These are phyloP conservation scores for Alca torda DNA, from an alignment of 2,797 vertebrate species.

Conservation along the genomic window DNA sequence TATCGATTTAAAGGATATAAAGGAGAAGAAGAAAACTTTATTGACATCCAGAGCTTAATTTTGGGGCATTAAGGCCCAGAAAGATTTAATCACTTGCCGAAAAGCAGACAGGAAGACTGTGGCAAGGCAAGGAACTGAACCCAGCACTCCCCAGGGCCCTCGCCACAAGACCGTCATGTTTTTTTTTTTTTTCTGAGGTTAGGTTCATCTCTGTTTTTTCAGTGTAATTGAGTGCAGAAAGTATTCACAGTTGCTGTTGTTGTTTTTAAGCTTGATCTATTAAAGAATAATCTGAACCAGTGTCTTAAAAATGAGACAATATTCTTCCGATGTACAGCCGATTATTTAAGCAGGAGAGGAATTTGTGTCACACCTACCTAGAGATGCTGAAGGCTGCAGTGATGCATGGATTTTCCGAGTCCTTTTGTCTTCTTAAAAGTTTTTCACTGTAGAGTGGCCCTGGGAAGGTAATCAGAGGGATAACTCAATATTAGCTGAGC, in stretches of 20 bases:
- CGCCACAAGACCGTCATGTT: neutral
- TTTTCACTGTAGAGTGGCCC: neutral
- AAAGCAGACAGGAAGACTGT: constrained; percentile 1
- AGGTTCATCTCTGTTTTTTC: neutral
- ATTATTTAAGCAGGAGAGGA: neutral
- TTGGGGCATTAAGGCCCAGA: neutral
- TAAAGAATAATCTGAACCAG: neutral
- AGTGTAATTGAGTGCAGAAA: constrained; percentile 3
- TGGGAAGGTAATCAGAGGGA: neutral
- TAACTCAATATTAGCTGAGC: neutral
- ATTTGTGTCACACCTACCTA: neutral
- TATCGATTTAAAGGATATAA: neutral
- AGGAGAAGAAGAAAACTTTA: neutral
- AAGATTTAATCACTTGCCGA: neutral
- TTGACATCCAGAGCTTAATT: neutral
- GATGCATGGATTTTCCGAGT: neutral
- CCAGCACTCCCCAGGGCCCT: neutral
- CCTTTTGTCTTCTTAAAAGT: neutral
- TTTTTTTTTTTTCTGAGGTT: neutral
- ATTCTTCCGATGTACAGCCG: neutral
- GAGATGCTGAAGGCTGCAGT: neutral
- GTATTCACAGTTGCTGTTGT: neutral
- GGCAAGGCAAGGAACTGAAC: neutral
- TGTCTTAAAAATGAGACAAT: neutral
- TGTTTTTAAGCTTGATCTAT: neutral